Evolutionary conservation across 1,140 invertebrate species (phyloP).

Genomic region (Musca vetustissima): DNA sequence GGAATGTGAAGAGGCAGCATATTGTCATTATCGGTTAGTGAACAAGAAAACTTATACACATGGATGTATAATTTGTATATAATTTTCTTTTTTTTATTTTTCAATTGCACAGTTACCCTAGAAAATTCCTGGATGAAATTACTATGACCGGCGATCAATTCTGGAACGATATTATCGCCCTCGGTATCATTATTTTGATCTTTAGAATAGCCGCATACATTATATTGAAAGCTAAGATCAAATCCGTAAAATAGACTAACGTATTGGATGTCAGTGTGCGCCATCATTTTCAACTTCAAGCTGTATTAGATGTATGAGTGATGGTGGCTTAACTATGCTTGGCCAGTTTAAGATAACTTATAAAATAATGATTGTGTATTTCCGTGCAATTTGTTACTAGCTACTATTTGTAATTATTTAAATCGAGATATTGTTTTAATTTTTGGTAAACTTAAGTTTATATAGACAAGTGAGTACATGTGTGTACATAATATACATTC

Average conservation of each 20-base stretch:
- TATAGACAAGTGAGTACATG: no score
- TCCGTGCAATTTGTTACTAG: no score
- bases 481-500: no score
- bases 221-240: conserved; percentile 62
- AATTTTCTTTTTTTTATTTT: conserved; percentile 29
- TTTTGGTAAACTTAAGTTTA: no score
- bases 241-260: conserved; percentile 39
- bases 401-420: no score
- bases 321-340: no score
- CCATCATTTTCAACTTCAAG: not conserved
- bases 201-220: conserved; percentile 75
- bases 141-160: conserved; percentile 79
- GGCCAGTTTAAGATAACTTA: no score
- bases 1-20: conserved; percentile 63
- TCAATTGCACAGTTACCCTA: conserved; percentile 61
- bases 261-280: not conserved
- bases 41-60: conserved; percentile 4
- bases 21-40: conserved; percentile 72
- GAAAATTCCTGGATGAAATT: conserved; percentile 76
- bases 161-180: conserved; percentile 77
- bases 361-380: no score
- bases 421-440: no score
- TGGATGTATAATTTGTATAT: no score
- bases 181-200: conserved; percentile 70
- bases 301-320: no score